Evolutionary conservation across 2,113 vertebrate genomes (phyloP), one percentile per base, ranked within the genome.

Genomic region (Pyrgilauda ruficollis): DNA sequence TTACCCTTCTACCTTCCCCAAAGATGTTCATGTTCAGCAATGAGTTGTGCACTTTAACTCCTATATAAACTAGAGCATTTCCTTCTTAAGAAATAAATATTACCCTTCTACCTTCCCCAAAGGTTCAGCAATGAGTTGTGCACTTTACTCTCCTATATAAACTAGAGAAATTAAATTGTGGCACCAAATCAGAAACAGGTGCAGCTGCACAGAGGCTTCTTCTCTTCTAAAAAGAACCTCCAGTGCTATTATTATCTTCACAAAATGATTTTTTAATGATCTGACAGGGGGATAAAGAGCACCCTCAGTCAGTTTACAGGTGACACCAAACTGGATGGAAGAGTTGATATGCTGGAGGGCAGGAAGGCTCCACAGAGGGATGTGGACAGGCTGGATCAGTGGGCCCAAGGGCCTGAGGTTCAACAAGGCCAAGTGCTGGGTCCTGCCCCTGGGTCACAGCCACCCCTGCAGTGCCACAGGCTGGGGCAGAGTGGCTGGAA

Each of bases 391-490:
- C 23, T 59, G 59, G 18, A 28, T 72, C 24, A 8, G 1, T 7
- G 20, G 27, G 13, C 35, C 11, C 9, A 47, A 7, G 3, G n/a
- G 2, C 12, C 49, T 56, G 49, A 17, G 41, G 75, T 41, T 17
- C 49, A 49, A 9, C 13, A 22, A 22, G 41, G 30, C 35, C 41
- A 35, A 18, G 46, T 39, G 14, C 31, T 0, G 0, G 18, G 17
- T 44, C 27, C 33, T 77, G 27, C 14, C 73, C 52, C 39, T 31
- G 62, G 33, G 46, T 33, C 37, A 59, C 63, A 75, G 7, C n/a
- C 24, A 37, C 5, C 44, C 52, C 37, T 58, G 52, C 44, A 58
- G 62, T 9, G 30, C 62, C 3, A 1, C 61, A 85, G 70, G 26
- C 59, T 86, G 43, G 62, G 61, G 26, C 35, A 59, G 35, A 75